A percentile compares a stretch with the other conserved stretches of the same genome.
Evolutionary conservation across 2,113 vertebrate species (phyloP).

Genomic region (Cololabis saira): DNA sequence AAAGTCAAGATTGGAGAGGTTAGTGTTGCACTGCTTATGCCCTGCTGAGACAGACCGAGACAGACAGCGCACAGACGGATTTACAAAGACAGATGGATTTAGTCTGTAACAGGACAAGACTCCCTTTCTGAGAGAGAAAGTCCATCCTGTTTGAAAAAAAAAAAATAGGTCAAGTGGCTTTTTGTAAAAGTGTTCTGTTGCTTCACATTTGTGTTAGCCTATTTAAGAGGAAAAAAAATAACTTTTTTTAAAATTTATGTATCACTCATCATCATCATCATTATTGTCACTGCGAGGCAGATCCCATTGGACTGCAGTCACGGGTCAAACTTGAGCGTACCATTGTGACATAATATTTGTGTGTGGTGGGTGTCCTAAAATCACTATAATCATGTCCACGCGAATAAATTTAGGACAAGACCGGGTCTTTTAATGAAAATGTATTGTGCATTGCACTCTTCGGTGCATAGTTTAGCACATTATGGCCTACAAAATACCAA

Average conservation of each 20-base stretch:
- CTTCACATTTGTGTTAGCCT: slow-evolving; percentile 49
- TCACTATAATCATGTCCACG: slow-evolving; percentile 70
- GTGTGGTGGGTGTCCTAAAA: slow-evolving; percentile 66
- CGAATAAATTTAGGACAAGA: slow-evolving; percentile 64
- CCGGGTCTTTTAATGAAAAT: slow-evolving; percentile 59
- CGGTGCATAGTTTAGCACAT: slow-evolving; percentile 53
- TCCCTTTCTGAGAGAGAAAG: slow-evolving; percentile 69
- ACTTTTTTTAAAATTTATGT: slow-evolving; percentile 65
- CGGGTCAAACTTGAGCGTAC: slow-evolving; percentile 60
- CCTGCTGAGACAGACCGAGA: slow-evolving; percentile 79
- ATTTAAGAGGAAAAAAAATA: slow-evolving; percentile 41
- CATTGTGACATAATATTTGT: slow-evolving; percentile 55
- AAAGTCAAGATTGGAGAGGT: slow-evolving; percentile 73
- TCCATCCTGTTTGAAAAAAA: slow-evolving; percentile 72
- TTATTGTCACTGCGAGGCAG: slow-evolving; percentile 63
- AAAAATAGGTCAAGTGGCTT: slow-evolving; percentile 71
- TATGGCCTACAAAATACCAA: slow-evolving; percentile 78
- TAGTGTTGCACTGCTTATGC: slow-evolving; percentile 81
- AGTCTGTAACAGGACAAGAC: slow-evolving; percentile 63
- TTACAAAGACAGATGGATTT: slow-evolving; percentile 58
- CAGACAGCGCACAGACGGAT: slow-evolving; percentile 67
- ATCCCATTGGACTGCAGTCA: slow-evolving; percentile 71
- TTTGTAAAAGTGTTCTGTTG: slow-evolving; percentile 68
- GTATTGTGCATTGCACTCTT: slow-evolving; percentile 47
- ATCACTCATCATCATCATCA: slow-evolving; percentile 38